These are phyloP conservation scores for Dasysyrphus tricinctus DNA, from an alignment of 2,888 invertebrate genomes.

Conservation along the genomic window DNA sequence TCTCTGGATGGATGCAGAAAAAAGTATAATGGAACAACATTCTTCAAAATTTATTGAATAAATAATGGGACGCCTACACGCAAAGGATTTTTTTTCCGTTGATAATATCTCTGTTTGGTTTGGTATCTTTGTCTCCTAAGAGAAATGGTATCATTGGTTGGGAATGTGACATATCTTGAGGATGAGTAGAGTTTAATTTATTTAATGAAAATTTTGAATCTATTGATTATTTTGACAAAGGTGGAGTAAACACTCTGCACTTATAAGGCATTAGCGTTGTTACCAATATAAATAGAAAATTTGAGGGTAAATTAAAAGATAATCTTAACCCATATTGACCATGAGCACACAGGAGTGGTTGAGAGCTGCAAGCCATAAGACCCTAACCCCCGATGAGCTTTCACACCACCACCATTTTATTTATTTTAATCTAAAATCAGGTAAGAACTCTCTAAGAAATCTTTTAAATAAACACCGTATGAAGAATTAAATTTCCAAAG, in stretches of 20 bases:
- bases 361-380: no score
- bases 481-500: neutral
- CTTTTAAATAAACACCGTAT: neutral
- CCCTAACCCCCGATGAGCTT: no score
- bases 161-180: constrained; percentile 32
- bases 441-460: neutral
- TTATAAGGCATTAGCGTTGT: no score
- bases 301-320: no score
- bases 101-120: neutral
- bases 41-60: constrained; percentile 21
- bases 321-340: no score
- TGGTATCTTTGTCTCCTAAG: constrained; percentile 7
- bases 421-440: no score
- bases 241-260: no score
- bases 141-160: constrained; percentile 16
- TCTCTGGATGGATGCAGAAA: neutral
- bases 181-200: constrained; percentile 14
- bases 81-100: constrained; percentile 25
- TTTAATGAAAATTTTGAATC: neutral
- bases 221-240: neutral
- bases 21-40: neutral
- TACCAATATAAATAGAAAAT: no score
- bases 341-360: no score
- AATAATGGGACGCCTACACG: constrained; percentile 69
- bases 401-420: no score